phyloP scores from a whole-genome alignment of 2,888 invertebrate genomes.

The Drosophila helvetica region DNA sequence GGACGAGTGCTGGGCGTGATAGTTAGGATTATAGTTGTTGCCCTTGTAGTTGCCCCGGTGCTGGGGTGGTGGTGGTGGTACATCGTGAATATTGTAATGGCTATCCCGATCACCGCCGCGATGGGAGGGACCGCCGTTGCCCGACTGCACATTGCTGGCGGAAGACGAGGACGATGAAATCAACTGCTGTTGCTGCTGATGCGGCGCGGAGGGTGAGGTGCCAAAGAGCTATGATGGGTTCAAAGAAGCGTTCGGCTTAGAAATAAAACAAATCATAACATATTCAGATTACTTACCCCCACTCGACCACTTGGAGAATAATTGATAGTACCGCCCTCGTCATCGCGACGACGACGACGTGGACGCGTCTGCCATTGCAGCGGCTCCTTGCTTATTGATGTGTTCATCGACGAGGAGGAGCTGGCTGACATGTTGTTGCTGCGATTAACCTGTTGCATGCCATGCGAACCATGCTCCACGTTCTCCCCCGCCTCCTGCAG shows the following conservation, averaged over 20 bases:
- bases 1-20: slow-evolving; percentile 77
- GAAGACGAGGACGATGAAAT: slow-evolving; percentile 59
- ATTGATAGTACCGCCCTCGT: slow-evolving; percentile 76
- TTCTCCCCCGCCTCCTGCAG: slow-evolving; percentile 50
- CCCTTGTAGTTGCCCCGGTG: slow-evolving; percentile 81
- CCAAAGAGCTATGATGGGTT: slow-evolving; percentile 62
- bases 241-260: neutral
- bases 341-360: slow-evolving; percentile 81
- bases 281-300: slow-evolving; percentile 56
- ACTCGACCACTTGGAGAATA: slow-evolving; percentile 79
- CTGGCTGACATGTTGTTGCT: slow-evolving; percentile 73
- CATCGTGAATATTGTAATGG: slow-evolving; percentile 75
- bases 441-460: slow-evolving; percentile 64
- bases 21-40: slow-evolving; percentile 81
- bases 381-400: slow-evolving; percentile 71
- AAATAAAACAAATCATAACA: neutral
- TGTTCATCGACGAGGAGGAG: slow-evolving; percentile 78
- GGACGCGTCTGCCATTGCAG: slow-evolving; percentile 79
- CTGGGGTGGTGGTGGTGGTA: slow-evolving; percentile 53
- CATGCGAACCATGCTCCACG: slow-evolving; percentile 60
- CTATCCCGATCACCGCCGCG: slow-evolving; percentile 62
- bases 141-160: slow-evolving; percentile 61
- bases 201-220: slow-evolving; percentile 57
- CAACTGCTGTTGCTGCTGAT: slow-evolving; percentile 67
- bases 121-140: slow-evolving; percentile 61